These are phyloP conservation scores for Syndactyla subalaris DNA, from an alignment of 2,797 vertebrate genomes.

Conservation along the genomic window DNA sequence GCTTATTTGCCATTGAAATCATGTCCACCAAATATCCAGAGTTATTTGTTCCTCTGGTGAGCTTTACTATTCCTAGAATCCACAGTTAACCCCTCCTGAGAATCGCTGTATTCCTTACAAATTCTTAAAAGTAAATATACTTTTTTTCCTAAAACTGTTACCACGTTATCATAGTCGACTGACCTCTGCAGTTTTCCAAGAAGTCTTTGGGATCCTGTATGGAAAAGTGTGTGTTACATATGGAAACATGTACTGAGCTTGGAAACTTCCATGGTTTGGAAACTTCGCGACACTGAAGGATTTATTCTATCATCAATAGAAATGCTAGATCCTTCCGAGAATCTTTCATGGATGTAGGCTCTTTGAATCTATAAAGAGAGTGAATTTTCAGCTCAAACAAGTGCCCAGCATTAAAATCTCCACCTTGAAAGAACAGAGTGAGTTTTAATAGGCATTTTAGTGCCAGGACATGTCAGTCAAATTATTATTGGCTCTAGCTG, in stretches of 20 bases:
- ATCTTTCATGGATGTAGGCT: conserved; percentile 22
- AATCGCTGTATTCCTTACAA: background rate
- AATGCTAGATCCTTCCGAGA: conserved; percentile 30
- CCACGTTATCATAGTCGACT: background rate
- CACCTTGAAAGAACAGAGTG: conserved; percentile 54
- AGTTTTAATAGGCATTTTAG: conserved; percentile 57
- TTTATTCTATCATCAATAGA: conserved; percentile 49
- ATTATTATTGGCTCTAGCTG: conserved; percentile 76
- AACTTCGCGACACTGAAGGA: conserved; percentile 13
- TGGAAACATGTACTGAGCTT: background rate
- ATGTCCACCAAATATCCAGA: background rate
- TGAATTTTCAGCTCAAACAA: conserved; percentile 54
- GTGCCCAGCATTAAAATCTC: conserved; percentile 35
- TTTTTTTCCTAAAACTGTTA: conserved; percentile 23
- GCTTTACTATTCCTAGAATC: background rate
- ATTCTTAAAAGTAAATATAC: background rate
- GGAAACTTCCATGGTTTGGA: conserved; percentile 57
- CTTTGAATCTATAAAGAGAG: conserved; percentile 24
- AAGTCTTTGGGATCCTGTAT: conserved; percentile 3
- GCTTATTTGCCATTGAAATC: background rate
- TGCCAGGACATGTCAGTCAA: conserved; percentile 69
- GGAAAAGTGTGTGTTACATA: conserved; percentile 43
- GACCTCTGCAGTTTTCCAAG: background rate
- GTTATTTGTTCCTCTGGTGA: background rate
- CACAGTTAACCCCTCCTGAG: background rate